Percentiles rank a stretch among this genome's conserved stretches.
Evolutionary conservation across 2,113 vertebrate genomes (phyloP).

Genomic region (Nesoenas mayeri): DNA sequence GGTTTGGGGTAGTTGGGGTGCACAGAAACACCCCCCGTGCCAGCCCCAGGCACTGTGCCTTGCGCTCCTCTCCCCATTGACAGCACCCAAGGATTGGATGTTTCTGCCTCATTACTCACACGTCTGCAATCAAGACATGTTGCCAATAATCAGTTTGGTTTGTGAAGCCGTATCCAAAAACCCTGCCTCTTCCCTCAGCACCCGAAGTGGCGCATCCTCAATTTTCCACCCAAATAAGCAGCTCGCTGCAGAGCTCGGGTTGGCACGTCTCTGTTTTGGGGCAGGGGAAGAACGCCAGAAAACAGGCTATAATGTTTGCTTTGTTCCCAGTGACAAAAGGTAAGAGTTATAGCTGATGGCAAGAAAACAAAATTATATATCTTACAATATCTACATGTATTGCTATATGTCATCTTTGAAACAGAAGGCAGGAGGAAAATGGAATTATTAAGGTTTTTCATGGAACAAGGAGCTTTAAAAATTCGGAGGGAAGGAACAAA

Average conservation of each 20-base stretch:
- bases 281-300: neutral
- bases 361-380: neutral
- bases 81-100: neutral
- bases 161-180: neutral
- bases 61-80: neutral
- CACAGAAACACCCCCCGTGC: accelerated
- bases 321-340: neutral
- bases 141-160: neutral
- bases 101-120: neutral
- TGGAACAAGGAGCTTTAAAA: neutral
- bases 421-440: neutral
- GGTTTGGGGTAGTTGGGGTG: neutral
- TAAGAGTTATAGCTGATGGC: neutral
- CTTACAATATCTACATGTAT: neutral
- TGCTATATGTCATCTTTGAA: neutral
- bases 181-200: neutral
- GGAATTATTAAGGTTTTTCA: neutral
- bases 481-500: neutral
- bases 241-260: neutral
- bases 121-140: accelerated
- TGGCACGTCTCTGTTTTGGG: accelerated
- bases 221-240: neutral
- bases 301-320: neutral
- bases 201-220: accelerated
- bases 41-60: accelerated